A percentile compares a stretch with the other conserved stretches of the same genome.
These are phyloP conservation scores for Synaphobranchus kaupii DNA, from an alignment of 2,797 vertebrate genomes.

Conservation along the genomic window DNA sequence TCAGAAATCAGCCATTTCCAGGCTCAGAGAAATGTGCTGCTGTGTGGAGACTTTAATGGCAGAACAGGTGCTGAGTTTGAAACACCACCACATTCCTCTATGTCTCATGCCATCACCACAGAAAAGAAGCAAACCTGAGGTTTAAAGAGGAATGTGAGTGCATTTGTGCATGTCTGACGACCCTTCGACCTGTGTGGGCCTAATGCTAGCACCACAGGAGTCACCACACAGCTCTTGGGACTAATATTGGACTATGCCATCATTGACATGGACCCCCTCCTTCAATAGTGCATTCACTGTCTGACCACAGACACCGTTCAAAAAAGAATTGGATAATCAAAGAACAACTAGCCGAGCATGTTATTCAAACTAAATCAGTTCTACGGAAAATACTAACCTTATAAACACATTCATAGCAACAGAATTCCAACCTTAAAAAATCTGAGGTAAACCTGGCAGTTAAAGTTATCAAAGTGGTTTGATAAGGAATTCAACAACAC, in stretches of 20 bases:
- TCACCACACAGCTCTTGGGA: conserved; percentile 27
- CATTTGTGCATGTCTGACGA: conserved; percentile 22
- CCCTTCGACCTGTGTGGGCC: conserved; percentile 22
- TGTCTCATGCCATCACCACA: background rate
- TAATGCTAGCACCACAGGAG: conserved; percentile 30
- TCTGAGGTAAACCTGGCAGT: too few relatives aligned
- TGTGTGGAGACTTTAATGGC: conserved; percentile 23
- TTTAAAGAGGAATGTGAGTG: conserved; percentile 11
- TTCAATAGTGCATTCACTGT: conserved; percentile 26
- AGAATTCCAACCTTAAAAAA: too few relatives aligned
- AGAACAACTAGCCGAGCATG: background rate
- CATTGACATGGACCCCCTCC: conserved; percentile 32
- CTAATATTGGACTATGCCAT: conserved; percentile 33
- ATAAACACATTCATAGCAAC: too few relatives aligned
- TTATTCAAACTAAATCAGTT: background rate
- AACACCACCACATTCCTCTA: conserved; percentile 22
- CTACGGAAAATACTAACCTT: background rate
- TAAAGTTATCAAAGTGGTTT: too few relatives aligned
- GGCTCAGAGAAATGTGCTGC: conserved; percentile 22
- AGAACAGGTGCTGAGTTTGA: conserved; percentile 7
- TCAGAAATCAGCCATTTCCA: conserved; percentile 25
- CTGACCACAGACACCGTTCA: conserved; percentile 2
- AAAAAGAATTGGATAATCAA: background rate
- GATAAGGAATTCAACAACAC: too few relatives aligned
- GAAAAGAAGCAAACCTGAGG: conserved; percentile 9